Evolutionary conservation across 2,797 vertebrate genomes (phyloP).

Genomic region (Lerista edwardsae): DNA sequence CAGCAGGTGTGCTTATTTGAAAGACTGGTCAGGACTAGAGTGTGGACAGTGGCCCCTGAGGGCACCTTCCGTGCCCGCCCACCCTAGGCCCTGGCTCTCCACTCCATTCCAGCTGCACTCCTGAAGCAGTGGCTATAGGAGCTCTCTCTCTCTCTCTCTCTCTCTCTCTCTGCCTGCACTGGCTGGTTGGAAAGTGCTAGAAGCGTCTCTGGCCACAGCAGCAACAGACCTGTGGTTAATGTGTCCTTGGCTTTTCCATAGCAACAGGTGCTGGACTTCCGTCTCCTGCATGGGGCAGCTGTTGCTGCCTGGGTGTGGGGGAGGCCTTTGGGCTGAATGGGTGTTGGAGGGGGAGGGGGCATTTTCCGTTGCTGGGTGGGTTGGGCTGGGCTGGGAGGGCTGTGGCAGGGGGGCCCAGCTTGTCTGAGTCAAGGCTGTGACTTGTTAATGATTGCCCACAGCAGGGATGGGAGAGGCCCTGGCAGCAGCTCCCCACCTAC

Average conservation of each 20-base stretch:
- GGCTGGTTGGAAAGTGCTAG: slow-evolving; percentile 54
- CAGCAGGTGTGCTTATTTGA: too few relatives aligned
- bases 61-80: background rate
- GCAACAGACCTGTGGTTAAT: slow-evolving; percentile 43
- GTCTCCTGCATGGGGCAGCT: background rate
- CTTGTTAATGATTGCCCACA: slow-evolving; percentile 36
- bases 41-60: too few relatives aligned
- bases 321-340: background rate
- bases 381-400: background rate
- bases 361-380: background rate
- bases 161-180: slow-evolving; percentile 12
- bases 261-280: slow-evolving; percentile 51
- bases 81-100: background rate
- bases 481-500: background rate
- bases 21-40: too few relatives aligned
- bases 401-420: background rate
- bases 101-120: background rate
- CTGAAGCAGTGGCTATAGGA: too few relatives aligned
- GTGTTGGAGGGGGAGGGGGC: background rate
- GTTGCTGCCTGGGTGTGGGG: background rate
- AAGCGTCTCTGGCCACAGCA: slow-evolving; percentile 38
- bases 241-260: slow-evolving; percentile 50
- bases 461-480: background rate
- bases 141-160: slow-evolving; percentile 24
- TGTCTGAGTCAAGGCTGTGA: slow-evolving; percentile 29